Percentiles rank a stretch among this genome's conserved stretches.
phyloP scores from a whole-genome alignment of 2,113 vertebrate species.

The Camelus dromedarius region DNA sequence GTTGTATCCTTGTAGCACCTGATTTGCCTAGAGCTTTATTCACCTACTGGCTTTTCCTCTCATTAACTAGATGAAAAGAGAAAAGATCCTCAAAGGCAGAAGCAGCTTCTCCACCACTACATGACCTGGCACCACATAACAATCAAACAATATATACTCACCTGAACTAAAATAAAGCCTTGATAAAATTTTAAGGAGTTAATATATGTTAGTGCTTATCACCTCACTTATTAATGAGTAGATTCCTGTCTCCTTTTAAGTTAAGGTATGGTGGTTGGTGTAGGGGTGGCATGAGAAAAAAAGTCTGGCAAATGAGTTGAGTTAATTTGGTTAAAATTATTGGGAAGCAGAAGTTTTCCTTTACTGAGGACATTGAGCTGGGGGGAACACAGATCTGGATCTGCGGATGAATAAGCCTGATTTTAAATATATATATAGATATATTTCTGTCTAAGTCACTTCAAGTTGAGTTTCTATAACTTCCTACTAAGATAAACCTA shows the following conservation, averaged over 20 bases:
- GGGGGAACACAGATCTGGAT: not conserved
- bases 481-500: not conserved
- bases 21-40: not conserved
- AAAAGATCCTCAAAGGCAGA: not conserved
- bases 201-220: not conserved
- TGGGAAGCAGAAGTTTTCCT: not conserved
- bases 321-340: not conserved
- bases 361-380: not conserved
- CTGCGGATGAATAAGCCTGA: not conserved
- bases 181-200: not conserved
- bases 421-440: not conserved
- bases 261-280: not conserved
- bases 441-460: not conserved
- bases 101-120: accelerated
- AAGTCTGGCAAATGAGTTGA: not conserved
- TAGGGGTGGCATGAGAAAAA: not conserved
- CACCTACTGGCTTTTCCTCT: not conserved
- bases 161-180: not conserved
- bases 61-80: not conserved
- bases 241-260: not conserved
- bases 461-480: not conserved
- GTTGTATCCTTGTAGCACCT: accelerated
- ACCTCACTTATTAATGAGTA: not conserved
- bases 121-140: not conserved
- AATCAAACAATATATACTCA: no score